phyloP scores from a whole-genome alignment of 2,113 vertebrate genomes.

The Ptyas mucosa region DNA sequence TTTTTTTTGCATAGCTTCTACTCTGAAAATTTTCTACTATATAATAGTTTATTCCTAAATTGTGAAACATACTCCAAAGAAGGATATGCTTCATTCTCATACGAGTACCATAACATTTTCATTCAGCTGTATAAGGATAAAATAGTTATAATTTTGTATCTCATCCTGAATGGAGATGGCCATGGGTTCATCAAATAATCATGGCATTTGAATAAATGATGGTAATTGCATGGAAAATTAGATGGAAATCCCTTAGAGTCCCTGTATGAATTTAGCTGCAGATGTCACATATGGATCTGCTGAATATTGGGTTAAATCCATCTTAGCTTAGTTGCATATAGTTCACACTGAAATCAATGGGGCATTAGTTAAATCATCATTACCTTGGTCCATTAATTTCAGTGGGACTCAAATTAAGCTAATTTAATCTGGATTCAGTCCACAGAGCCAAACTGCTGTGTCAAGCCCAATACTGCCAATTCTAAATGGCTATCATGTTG shows the following conservation, averaged over 20 bases:
- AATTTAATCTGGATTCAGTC: neutral
- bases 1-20: neutral
- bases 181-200: neutral
- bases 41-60: neutral
- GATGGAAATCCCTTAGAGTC: neutral
- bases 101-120: rapidly evolving
- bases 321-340: neutral
- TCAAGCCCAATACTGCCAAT: neutral
- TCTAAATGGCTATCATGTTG: neutral
- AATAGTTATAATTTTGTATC: neutral
- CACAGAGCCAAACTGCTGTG: neutral
- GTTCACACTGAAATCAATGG: neutral
- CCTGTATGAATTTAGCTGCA: neutral
- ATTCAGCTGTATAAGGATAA: neutral
- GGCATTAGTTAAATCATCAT: neutral
- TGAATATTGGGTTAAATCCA: neutral
- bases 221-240: neutral
- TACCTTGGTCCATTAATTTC: neutral
- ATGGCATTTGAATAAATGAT: neutral
- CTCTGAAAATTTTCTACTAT: neutral
- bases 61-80: neutral
- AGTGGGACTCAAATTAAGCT: neutral
- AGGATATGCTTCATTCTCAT: neutral
- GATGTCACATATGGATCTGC: neutral
- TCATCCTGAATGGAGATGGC: neutral